These are phyloP conservation scores for Junco hyemalis DNA, from an alignment of 2,113 vertebrate genomes.

Conservation along the genomic window DNA sequence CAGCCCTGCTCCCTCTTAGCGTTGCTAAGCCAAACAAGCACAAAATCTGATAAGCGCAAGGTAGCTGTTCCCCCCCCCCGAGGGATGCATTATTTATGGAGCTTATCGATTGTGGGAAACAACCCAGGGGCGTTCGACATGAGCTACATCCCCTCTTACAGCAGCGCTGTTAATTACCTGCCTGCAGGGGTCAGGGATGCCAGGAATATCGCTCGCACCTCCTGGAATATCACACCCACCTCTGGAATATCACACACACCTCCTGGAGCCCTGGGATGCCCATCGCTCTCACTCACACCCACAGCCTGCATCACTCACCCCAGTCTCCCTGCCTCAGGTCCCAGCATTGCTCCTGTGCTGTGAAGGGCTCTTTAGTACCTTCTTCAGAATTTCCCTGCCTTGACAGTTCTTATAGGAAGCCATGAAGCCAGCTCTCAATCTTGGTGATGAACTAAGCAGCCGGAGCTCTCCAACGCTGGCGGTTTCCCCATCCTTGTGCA, in stretches of 20 bases:
- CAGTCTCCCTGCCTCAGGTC: not conserved
- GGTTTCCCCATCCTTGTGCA: not conserved
- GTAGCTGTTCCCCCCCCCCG: not conserved
- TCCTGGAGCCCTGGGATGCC: not conserved
- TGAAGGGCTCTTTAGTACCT: conserved; percentile 3
- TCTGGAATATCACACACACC: not conserved
- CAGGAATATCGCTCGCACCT: not conserved
- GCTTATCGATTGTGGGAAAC: conserved; percentile 52
- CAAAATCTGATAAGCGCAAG: conserved; percentile 12
- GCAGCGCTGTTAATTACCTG: conserved; percentile 32
- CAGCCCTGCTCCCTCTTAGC: not conserved
- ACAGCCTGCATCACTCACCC: not conserved
- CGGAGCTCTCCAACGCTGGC: not conserved
- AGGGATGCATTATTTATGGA: conserved; percentile 35
- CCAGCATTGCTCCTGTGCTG: not conserved
- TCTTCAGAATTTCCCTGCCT: not conserved
- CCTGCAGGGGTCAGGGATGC: not conserved
- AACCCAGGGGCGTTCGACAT: not conserved
- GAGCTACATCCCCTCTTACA: not conserved
- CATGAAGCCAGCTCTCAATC: conserved; percentile 41
- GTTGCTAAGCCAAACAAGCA: not conserved
- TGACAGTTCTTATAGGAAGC: not conserved
- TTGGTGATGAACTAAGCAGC: not conserved
- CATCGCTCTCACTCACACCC: not conserved
- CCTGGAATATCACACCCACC: not conserved